Conservation (phyloP, 2,113 vertebrate species). For the Cephalopterus ornatus region DNA sequence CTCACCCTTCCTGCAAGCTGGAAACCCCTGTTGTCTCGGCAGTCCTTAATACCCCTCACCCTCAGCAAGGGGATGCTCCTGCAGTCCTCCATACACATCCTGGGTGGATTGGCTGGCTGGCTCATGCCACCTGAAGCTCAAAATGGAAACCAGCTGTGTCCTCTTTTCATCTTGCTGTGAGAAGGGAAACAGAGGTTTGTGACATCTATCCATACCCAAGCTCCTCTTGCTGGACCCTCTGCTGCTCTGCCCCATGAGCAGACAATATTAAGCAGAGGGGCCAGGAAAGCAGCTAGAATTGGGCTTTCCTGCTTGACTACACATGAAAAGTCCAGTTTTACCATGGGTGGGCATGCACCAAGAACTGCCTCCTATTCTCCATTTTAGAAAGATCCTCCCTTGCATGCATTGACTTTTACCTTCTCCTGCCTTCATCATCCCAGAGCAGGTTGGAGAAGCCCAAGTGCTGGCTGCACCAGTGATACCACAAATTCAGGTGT, state of each 20-base stretch:
- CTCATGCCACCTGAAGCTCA: background rate
- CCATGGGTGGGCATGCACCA: background rate
- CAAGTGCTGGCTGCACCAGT: background rate
- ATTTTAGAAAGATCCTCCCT: background rate
- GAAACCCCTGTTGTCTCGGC: background rate
- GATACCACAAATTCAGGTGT: background rate
- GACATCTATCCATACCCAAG: background rate
- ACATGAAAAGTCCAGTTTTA: background rate
- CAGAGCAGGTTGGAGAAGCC: background rate
- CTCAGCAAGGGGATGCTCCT: background rate
- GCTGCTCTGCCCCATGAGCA: background rate
- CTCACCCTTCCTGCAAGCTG: background rate
- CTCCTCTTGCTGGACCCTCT: background rate
- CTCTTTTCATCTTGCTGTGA: background rate
- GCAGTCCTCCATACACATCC: background rate
- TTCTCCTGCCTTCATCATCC: background rate
- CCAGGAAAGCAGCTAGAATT: background rate
- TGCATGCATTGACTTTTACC: background rate
- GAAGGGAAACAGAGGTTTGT: background rate
- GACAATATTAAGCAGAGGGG: background rate
- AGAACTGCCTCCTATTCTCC: background rate
- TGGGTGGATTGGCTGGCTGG: background rate
- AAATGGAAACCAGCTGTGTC: background rate
- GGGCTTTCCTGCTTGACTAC: background rate
- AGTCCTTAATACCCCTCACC: background rate